phyloP scores from a whole-genome alignment of 2,888 invertebrate genomes.

The Mythimna ferrago region DNA sequence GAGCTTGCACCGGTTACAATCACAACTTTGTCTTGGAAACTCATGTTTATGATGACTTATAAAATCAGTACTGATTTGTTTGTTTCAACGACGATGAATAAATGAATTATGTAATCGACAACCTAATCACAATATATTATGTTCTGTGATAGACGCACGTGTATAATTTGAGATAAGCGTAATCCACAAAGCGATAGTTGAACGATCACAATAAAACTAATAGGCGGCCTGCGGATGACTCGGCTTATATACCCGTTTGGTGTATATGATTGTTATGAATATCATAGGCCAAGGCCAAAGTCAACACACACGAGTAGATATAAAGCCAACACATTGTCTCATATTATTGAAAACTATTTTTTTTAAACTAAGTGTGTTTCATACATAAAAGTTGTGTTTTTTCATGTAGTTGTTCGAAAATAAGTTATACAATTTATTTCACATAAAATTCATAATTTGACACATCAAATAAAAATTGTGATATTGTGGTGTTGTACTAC shows the following conservation, averaged over 20 bases:
- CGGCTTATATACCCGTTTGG: background rate
- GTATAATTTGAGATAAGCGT: background rate
- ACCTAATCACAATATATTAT: background rate
- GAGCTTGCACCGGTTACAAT: slow-evolving; percentile 68
- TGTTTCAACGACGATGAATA: background rate
- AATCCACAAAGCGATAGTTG: background rate
- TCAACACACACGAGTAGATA: background rate
- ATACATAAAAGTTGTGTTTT: too few species aligned
- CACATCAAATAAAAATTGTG: too few species aligned
- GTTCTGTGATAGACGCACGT: slow-evolving; percentile 1
- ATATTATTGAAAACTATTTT: background rate
- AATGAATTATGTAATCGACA: background rate
- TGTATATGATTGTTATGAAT: background rate
- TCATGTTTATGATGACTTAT: slow-evolving; percentile 50
- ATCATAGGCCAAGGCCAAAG: background rate
- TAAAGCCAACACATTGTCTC: background rate
- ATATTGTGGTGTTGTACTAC: too few species aligned
- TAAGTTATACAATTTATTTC: too few species aligned
- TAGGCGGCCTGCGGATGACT: too few species aligned
- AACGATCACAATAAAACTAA: background rate
- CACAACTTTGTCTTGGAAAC: slow-evolving; percentile 66
- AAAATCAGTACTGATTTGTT: background rate
- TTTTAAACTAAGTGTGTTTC: too few species aligned
- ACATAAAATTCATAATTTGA: too few species aligned
- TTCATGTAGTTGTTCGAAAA: too few species aligned